Base-by-base conservation (phyloP, 2,797 vertebrate species). In the Ambastaia sidthimunki region DNA sequence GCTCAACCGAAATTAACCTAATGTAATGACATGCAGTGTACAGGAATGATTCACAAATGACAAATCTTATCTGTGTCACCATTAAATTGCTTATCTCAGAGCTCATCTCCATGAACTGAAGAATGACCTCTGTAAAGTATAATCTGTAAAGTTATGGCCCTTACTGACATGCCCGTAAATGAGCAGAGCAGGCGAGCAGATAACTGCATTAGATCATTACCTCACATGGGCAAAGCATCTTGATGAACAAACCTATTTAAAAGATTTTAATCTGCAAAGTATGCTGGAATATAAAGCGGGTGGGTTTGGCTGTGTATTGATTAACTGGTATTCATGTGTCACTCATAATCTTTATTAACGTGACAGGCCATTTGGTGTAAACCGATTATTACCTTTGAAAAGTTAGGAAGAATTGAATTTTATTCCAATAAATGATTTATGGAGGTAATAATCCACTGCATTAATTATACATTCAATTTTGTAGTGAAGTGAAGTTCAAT, bases 51-150 rank as follows among this genome's bases (percentile, higher is more conserved):
- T 94, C 92, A 94, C 87, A 74, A 71, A 54, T 55, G 72, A 74
- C 84, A 86, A 92, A 95, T 94, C 93, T 95, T 95, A 95, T 95
- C 94, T 94, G 1, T 37, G 28, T 55, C 15, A 88, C 88, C 91
- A 94, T 93, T 94, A 94, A 94, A 93, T 71, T 3, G 41, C 91
- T 92, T 94, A 94, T 93, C 87, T 6, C 87, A 78, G 87, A 87
- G 77, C 84, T 83, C 89, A 92, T 93, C 91, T 91, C 83, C 72
- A 67, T 86, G 90, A 93, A 92, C 89, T 91, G 78, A 86, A 89
- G 88, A 89, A 88, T 88, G 76, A 87, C 86, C 89, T 87, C 90
- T 78, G 90, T 95, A 87, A 95, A 95, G 93, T 83, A 65, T 90
- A 92, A 93, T 93, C 92, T 91, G 85, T 80, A 80, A 31, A 41